phyloP scores from a whole-genome alignment of 2,797 vertebrate genomes.

The Acrocephalus scirpaceus region DNA sequence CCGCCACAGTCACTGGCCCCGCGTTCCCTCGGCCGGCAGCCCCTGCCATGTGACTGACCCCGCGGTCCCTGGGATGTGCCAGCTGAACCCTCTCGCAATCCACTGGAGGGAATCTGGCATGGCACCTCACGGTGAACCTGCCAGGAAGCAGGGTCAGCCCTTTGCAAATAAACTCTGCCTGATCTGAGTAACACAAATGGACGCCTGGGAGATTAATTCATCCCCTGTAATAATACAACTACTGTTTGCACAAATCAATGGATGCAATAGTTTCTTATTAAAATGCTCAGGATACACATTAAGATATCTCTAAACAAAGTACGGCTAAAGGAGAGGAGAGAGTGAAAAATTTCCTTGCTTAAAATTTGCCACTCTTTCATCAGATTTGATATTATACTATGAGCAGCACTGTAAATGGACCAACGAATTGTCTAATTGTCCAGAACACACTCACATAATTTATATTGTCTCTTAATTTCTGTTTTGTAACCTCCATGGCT shows the following conservation, averaged over 20 bases:
- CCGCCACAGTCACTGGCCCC: background rate
- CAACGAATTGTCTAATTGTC: background rate
- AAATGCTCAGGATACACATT: background rate
- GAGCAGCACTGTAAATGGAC: background rate
- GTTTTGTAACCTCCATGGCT: slow-evolving; percentile 11
- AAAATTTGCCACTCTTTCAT: background rate
- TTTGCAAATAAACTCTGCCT: slow-evolving; percentile 65
- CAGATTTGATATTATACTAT: background rate
- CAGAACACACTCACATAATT: slow-evolving; percentile 3
- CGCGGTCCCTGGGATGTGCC: fast-evolving
- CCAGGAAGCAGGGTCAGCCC: slow-evolving; percentile 60
- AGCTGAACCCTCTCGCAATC: background rate
- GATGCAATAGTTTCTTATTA: slow-evolving; percentile 34
- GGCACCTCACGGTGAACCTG: slow-evolving; percentile 2
- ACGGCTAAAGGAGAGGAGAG: background rate
- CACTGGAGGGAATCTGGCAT: slow-evolving; percentile 5
- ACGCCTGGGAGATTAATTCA: slow-evolving; percentile 57
- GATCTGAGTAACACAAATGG: slow-evolving; percentile 46
- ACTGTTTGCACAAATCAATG: slow-evolving; percentile 57
- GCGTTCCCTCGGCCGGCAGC: background rate
- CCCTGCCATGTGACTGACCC: background rate
- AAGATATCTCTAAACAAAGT: background rate
- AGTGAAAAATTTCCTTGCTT: background rate
- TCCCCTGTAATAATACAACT: slow-evolving; percentile 46
- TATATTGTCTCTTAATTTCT: background rate